phyloP scores from a whole-genome alignment of 1,140 invertebrate species.

The Nomia melanderi region DNA sequence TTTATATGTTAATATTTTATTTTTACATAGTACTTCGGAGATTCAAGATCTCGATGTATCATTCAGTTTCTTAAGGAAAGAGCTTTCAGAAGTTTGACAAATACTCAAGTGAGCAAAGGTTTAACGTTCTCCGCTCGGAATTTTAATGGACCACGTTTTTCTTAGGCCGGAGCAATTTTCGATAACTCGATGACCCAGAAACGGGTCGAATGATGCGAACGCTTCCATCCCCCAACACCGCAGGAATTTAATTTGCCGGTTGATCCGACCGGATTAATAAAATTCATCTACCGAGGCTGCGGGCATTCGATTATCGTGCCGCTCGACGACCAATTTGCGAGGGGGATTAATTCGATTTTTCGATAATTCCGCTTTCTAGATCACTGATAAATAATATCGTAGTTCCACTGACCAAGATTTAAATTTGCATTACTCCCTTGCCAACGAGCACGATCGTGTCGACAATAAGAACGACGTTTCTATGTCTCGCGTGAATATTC shows the following conservation, averaged over 20 bases:
- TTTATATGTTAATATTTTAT: too few relatives aligned
- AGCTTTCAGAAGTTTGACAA: too few relatives aligned
- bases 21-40: too few relatives aligned
- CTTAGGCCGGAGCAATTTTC: slow-evolving; percentile 8
- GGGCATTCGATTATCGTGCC: slow-evolving; percentile 1
- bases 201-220: not conserved
- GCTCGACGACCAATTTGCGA: not conserved
- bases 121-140: too few relatives aligned
- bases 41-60: too few relatives aligned
- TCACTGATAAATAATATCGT: not conserved
- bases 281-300: not conserved
- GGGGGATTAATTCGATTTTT: not conserved
- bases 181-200: slow-evolving; percentile 10
- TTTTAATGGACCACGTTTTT: slow-evolving; percentile 8
- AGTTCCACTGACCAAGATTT: not conserved
- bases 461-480: slow-evolving; percentile 15
- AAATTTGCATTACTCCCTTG: not conserved
- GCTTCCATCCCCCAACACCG: not conserved
- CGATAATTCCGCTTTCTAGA: not conserved
- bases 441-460: not conserved
- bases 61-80: too few relatives aligned
- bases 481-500: not conserved
- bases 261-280: not conserved
- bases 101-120: too few relatives aligned
- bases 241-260: slow-evolving; percentile 21